A percentile compares a stretch with the other conserved stretches of the same genome.
Conservation (phyloP, 2,888 invertebrate species). For the Autographa gamma region DNA sequence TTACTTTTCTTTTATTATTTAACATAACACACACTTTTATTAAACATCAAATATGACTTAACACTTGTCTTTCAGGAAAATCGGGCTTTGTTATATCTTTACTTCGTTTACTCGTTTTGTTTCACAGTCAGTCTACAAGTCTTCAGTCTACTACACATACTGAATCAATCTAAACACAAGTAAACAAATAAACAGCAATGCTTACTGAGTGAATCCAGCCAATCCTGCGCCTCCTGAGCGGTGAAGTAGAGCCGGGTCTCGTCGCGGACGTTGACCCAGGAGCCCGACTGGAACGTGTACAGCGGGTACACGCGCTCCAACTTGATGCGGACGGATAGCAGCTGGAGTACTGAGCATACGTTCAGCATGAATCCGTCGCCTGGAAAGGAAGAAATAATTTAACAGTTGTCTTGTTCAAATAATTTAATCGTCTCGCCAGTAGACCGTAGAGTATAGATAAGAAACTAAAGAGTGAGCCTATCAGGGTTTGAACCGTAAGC, state of each 20-base stretch:
- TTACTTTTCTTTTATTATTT: too few species aligned
- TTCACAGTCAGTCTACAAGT: background rate
- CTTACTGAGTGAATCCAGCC: conserved; percentile 91
- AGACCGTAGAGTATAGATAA: too few species aligned
- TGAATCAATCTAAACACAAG: background rate
- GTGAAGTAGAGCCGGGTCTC: conserved; percentile 95
- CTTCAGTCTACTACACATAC: too few species aligned
- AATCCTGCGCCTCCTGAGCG: conserved; percentile 94
- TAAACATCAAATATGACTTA: too few species aligned
- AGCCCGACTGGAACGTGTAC: conserved; percentile 96
- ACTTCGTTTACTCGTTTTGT: too few species aligned
- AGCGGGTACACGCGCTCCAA: conserved; percentile 96
- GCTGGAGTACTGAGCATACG: conserved; percentile 96
- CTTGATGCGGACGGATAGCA: conserved; percentile 96
- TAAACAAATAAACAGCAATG: conserved; percentile 28
- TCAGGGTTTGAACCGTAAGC: too few species aligned
- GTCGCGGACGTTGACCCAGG: conserved; percentile 92
- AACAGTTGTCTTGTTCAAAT: too few species aligned
- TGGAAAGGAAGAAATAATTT: conserved; percentile 57
- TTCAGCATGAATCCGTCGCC: conserved; percentile 99
- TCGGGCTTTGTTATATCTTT: too few species aligned
- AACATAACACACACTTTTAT: too few species aligned
- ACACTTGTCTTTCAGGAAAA: too few species aligned
- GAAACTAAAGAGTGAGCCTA: too few species aligned
- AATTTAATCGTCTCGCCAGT: too few species aligned